These are phyloP conservation scores for Arenaria interpres DNA, from an alignment of 2,113 vertebrate species.

Conservation along the genomic window DNA sequence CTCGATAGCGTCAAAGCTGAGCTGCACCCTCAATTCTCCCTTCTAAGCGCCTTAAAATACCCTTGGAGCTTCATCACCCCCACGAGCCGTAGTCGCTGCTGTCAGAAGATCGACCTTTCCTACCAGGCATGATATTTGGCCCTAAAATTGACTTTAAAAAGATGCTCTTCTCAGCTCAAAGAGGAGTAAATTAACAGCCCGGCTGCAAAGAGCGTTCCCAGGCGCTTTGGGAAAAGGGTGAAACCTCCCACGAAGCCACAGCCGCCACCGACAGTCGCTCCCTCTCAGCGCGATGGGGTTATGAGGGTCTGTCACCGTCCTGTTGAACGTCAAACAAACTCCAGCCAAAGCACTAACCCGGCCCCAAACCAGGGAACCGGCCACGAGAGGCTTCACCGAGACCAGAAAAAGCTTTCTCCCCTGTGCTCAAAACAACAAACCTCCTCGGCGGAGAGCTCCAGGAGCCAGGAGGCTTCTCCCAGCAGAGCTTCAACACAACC, in stretches of 20 bases:
- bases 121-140: not conserved
- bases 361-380: not conserved
- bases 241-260: not conserved
- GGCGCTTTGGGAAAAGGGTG: not conserved
- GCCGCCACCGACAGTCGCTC: not conserved
- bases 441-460: not conserved
- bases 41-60: no score
- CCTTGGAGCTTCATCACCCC: not conserved
- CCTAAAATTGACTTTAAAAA: not conserved
- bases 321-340: not conserved
- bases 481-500: not conserved
- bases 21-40: fast-evolving
- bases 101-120: fast-evolving
- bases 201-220: not conserved
- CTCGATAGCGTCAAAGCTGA: fast-evolving
- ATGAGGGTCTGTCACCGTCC: not conserved
- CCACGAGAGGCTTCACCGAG: fast-evolving
- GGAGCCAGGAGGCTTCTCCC: not conserved
- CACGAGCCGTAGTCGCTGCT: fast-evolving
- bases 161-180: not conserved
- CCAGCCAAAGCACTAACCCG: not conserved
- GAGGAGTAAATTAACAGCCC: not conserved
- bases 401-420: not conserved
- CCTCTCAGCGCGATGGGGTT: not conserved
- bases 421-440: not conserved